Evolutionary conservation across 2,888 invertebrate species (phyloP), one percentile per base, ranked within the genome.

Genomic region (Heptascelio sp.): DNA sequence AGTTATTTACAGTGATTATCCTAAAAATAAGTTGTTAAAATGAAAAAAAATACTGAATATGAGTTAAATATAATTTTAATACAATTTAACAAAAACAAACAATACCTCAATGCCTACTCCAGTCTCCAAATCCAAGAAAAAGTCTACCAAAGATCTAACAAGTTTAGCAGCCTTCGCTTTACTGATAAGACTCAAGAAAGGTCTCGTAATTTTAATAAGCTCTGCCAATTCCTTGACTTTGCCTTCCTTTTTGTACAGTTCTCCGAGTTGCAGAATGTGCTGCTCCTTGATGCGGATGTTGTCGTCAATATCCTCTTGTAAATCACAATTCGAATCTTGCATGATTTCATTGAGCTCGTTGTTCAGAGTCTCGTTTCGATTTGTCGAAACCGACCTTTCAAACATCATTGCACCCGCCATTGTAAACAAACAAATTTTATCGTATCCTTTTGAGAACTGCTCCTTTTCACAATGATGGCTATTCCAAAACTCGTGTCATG

Each of bases 111-210:
- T 98, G 68, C 99, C 99, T 86, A 98, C 99, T 64, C 98, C 98
- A 85, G 99, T 99, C 93, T 99, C 99, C 94, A 99, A 96, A 92
- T 99, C 99, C 88, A 99, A 94, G 93, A 99, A 99, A 94, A 99
- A 97, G 93, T 99, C 99, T 13, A 99, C 99, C 88, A 99, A 94
- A 23, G 98, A 98, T 85, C 99, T 96, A 9, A 99, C 99, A 89
- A 99, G 94, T 94, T 99, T 99, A 0, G 99, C 99, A 68, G 99
- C 99, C 94, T 99, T 99, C 40, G 99, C 99, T 94, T 99, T 99
- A 93, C 99, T 99, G 91, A 99, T 98, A 89, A 97, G 95, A 90
- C 97, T 97, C 80, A 99, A 95, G 93, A 99, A 99, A 17, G 99
- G 99, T 89, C 99, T 96, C 64, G 99, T 99, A 84, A 97, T 97